Evolutionary conservation across 2,797 vertebrate species (phyloP).

Genomic region (Potorous gilbertii): DNA sequence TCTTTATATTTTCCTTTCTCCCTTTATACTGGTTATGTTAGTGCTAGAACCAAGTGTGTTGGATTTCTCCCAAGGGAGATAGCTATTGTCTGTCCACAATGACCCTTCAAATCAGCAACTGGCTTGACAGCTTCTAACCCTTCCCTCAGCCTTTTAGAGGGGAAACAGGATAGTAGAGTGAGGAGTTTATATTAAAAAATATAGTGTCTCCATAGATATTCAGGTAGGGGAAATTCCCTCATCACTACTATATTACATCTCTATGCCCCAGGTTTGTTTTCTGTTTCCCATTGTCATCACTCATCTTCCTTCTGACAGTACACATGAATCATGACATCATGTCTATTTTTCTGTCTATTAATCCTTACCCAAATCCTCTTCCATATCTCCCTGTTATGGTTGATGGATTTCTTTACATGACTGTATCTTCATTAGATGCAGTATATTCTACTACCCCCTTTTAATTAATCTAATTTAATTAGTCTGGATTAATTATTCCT

Average conservation of each 20-base stretch:
- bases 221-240: neutral
- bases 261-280: neutral
- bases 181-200: too few relatives aligned
- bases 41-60: neutral
- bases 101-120: neutral
- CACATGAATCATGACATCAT: neutral
- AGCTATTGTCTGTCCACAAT: neutral
- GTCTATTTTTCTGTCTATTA: neutral
- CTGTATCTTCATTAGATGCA: neutral
- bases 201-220: neutral
- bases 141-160: neutral
- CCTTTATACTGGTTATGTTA: neutral
- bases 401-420: neutral
- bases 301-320: neutral
- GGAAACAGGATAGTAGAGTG: neutral
- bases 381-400: neutral
- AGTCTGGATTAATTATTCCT: too few relatives aligned
- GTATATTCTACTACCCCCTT: neutral
- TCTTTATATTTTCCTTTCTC: neutral
- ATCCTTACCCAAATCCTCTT: neutral
- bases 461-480: neutral
- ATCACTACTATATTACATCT: neutral
- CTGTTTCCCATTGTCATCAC: neutral
- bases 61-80: neutral
- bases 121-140: neutral